Conservation (phyloP, 2,888 invertebrate species). For the Coenonympha arcania region DNA sequence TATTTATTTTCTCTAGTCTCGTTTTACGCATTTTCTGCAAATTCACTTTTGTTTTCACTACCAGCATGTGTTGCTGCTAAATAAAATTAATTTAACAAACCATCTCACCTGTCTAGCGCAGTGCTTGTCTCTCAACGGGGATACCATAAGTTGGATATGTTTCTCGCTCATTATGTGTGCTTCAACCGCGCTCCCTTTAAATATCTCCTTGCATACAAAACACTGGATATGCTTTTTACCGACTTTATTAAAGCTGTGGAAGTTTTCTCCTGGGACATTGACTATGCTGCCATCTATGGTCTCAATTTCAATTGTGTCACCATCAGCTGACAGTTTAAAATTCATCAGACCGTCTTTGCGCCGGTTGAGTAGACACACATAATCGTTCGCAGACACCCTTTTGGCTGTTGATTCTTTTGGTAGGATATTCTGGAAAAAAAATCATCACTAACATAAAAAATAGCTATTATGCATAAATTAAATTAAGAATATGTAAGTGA, state of each 20-base stretch:
- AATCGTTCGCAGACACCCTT: constrained; percentile 1
- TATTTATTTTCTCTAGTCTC: too few relatives aligned
- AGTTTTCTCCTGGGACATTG: constrained; percentile 25
- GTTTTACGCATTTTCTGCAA: too few relatives aligned
- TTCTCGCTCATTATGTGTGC: constrained; percentile 22
- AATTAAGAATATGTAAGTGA: too few relatives aligned
- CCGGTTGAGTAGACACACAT: constrained; percentile 11
- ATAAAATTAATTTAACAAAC: too few relatives aligned
- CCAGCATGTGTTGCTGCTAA: too few relatives aligned
- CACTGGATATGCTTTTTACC: constrained; percentile 4
- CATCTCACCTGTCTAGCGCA: constrained; percentile 30
- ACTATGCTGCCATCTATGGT: constrained; percentile 26
- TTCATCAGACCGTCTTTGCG: constrained; percentile 1
- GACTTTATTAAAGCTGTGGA: constrained; percentile 26
- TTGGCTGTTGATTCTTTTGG: neutral
- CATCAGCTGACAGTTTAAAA: constrained; percentile 1
- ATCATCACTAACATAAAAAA: too few relatives aligned
- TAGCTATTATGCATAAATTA: too few relatives aligned
- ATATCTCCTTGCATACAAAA: constrained; percentile 13
- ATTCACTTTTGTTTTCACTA: too few relatives aligned
- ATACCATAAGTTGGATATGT: constrained; percentile 27
- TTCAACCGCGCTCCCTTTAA: neutral
- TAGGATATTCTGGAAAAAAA: too few relatives aligned
- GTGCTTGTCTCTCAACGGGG: constrained; percentile 27
- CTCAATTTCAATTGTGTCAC: constrained; percentile 15